These are phyloP conservation scores for Lordiphosa fenestrarum DNA, from an alignment of 2,888 invertebrate genomes.

Conservation along the genomic window DNA sequence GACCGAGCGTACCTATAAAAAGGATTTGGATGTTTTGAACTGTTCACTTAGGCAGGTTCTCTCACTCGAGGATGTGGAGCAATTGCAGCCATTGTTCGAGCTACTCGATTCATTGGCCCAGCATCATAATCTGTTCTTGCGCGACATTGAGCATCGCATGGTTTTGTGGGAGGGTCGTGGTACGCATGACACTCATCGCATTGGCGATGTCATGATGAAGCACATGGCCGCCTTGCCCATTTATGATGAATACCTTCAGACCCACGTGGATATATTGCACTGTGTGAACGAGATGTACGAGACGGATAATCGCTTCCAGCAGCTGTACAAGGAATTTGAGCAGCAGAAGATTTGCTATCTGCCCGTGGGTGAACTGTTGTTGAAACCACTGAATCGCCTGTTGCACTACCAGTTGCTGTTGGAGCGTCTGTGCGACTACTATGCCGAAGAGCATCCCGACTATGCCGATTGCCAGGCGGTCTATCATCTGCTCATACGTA, in stretches of 20 bases:
- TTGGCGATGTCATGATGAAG: constrained; percentile 88
- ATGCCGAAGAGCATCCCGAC: constrained; percentile 86
- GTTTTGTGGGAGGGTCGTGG: constrained; percentile 87
- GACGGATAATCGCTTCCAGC: constrained; percentile 86
- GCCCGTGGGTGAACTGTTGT: constrained; percentile 89
- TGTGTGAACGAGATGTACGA: constrained; percentile 89
- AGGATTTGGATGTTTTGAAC: constrained; percentile 95
- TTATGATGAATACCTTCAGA: constrained; percentile 87
- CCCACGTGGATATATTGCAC: constrained; percentile 88
- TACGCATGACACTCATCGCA: constrained; percentile 82
- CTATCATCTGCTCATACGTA: constrained; percentile 82
- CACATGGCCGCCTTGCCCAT: constrained; percentile 84
- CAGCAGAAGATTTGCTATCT: constrained; percentile 92
- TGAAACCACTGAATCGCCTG: constrained; percentile 91
- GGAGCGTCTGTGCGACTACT: constrained; percentile 87
- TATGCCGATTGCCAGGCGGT: constrained; percentile 86
- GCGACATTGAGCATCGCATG: constrained; percentile 88
- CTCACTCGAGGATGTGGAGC: constrained; percentile 82
- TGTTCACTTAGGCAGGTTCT: constrained; percentile 89
- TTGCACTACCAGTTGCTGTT: constrained; percentile 90
- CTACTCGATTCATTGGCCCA: constrained; percentile 91
- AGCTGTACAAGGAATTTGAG: constrained; percentile 89
- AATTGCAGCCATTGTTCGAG: constrained; percentile 81
- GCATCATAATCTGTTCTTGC: constrained; percentile 89
- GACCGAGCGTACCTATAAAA: constrained; percentile 97